A percentile compares a stretch with the other conserved stretches of the same genome.
These are phyloP conservation scores for Papilio glaucus DNA, from an alignment of 1,140 invertebrate species.

Conservation along the genomic window DNA sequence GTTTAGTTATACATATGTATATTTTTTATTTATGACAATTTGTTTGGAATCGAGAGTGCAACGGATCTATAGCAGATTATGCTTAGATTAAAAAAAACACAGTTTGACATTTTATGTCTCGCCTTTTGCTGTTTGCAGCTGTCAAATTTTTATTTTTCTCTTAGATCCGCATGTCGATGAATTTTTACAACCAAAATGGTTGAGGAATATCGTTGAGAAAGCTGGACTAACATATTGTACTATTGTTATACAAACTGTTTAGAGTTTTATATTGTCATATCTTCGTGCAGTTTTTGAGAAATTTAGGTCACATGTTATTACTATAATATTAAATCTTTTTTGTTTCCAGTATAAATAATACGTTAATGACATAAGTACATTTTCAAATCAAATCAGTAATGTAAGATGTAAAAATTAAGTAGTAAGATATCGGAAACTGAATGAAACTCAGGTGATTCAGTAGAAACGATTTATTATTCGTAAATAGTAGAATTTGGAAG, in stretches of 20 bases:
- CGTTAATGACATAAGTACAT: no score
- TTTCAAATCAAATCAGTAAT: no score
- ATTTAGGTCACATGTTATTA: not conserved
- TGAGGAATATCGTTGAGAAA: constrained; percentile 4
- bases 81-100: constrained; percentile 1
- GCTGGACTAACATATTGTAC: constrained; percentile 14
- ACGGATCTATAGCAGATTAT: not conserved
- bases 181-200: not conserved
- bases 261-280: constrained; percentile 18
- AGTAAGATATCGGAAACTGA: no score
- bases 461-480: no score
- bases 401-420: no score
- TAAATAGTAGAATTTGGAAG: no score
- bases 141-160: constrained; percentile 14
- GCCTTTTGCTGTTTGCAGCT: constrained; percentile 15
- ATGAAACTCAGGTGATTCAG: no score
- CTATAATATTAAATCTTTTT: no score
- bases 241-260: constrained; percentile 14
- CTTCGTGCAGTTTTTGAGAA: constrained; percentile 28
- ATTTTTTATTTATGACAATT: constrained; percentile 24
- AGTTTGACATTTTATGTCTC: constrained; percentile 30
- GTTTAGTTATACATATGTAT: constrained; percentile 34
- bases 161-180: not conserved
- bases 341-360: no score
- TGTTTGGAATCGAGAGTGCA: constrained; percentile 8